Conservation (phyloP, 64 coral and sea anemone species). For the Astreopora myriophthalma region DNA sequence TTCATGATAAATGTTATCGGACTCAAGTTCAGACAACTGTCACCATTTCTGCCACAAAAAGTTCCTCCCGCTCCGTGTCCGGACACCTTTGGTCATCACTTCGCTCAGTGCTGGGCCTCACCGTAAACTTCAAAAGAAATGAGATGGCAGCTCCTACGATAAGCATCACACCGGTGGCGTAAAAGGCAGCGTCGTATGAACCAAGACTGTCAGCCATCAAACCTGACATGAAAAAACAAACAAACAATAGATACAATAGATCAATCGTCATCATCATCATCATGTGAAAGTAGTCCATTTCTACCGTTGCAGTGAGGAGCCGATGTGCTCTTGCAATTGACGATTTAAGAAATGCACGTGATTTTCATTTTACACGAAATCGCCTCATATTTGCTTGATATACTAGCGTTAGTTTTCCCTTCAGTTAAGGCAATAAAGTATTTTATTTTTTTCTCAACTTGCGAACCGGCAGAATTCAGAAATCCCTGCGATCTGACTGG, state of each 20-base stretch:
- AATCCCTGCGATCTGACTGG: too few species aligned
- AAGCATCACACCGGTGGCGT: neutral
- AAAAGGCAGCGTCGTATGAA: conserved; percentile 42
- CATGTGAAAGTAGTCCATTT: neutral
- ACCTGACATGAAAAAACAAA: conserved; percentile 42
- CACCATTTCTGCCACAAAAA: neutral
- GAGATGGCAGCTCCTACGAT: conserved; percentile 12
- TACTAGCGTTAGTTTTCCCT: too few species aligned
- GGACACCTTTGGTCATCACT: neutral
- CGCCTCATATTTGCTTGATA: too few species aligned
- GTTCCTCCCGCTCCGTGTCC: neutral
- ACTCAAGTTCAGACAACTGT: neutral
- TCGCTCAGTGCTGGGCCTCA: neutral
- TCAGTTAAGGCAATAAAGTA: too few species aligned
- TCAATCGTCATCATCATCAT: neutral
- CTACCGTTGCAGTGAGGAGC: too few species aligned
- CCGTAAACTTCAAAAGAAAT: neutral
- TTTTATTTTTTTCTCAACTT: too few species aligned
- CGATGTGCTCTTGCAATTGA: too few species aligned
- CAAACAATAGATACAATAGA: neutral
- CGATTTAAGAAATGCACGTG: too few species aligned
- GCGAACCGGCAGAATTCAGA: too few species aligned
- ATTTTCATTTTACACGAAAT: too few species aligned
- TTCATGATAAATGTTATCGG: neutral
- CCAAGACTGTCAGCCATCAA: conserved; percentile 53